phyloP scores from a whole-genome alignment of 2,797 vertebrate genomes.

The Gymnodraco acuticeps region DNA sequence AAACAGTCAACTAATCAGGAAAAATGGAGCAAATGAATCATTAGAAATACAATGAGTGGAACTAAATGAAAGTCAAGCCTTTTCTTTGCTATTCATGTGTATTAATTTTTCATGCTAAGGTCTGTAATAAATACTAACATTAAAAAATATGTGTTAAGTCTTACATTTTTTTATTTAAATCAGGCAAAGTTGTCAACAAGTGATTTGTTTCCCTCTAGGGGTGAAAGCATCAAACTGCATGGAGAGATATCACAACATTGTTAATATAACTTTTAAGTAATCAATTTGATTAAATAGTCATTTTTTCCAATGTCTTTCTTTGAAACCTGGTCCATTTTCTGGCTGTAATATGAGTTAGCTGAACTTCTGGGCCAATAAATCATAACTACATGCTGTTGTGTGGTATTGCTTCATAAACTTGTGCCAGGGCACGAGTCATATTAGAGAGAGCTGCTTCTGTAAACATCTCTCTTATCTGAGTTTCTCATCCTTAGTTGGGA shows the following conservation, averaged over 20 bases:
- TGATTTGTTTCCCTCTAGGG: constrained; percentile 9
- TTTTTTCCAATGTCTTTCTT: background rate
- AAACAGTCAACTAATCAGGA: background rate
- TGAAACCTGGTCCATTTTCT: background rate
- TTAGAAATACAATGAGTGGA: background rate
- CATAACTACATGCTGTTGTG: background rate
- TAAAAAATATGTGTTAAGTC: too few relatives aligned
- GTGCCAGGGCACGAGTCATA: background rate
- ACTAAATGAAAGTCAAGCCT: too few relatives aligned
- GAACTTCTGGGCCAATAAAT: background rate
- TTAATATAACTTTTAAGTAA: background rate
- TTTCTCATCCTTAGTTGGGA: background rate
- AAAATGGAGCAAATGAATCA: background rate
- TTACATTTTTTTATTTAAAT: background rate
- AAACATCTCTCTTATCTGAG: background rate
- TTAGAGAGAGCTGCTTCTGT: background rate
- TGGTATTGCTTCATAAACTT: background rate
- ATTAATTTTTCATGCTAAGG: background rate
- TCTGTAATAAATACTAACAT: background rate
- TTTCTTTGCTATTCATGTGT: background rate
- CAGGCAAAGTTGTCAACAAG: background rate
- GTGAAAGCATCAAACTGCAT: background rate
- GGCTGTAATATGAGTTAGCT: too few relatives aligned
- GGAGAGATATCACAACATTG: background rate
- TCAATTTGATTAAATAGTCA: background rate